Percentiles rank a stretch among this genome's conserved stretches.
These are phyloP conservation scores for Pemphredon lugubris DNA, from an alignment of 2,888 invertebrate species.

Conservation along the genomic window DNA sequence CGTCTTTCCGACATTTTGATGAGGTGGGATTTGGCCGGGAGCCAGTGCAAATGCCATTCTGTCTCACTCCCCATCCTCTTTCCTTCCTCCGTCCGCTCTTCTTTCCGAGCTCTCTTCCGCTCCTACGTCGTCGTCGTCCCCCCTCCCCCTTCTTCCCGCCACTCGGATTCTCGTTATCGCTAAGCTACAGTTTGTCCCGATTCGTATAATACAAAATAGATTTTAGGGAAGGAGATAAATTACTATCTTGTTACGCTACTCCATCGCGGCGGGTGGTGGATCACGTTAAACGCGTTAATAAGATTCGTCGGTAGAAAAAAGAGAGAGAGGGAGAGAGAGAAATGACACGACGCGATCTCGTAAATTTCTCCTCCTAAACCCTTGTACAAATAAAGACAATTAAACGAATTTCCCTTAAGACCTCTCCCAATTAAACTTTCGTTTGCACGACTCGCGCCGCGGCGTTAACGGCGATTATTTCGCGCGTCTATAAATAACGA, in stretches of 20 bases:
- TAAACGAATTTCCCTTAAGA: not conserved
- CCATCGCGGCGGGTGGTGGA: not conserved
- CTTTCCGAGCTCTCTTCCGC: slow-evolving; percentile 31
- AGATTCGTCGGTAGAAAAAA: no score
- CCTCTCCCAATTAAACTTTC: slow-evolving; percentile 9
- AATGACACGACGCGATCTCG: not conserved
- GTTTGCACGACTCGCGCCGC: not conserved
- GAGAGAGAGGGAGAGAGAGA: no score
- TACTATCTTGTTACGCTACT: not conserved
- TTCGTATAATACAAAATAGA: slow-evolving; percentile 47
- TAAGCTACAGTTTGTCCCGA: slow-evolving; percentile 62
- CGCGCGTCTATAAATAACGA: slow-evolving; percentile 36
- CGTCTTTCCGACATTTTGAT: slow-evolving; percentile 75
- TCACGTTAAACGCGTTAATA: no score
- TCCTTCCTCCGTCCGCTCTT: slow-evolving; percentile 15
- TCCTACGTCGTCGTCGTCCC: slow-evolving; percentile 25
- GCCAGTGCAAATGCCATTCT: slow-evolving; percentile 72
- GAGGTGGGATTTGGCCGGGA: slow-evolving; percentile 74
- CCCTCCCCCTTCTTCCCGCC: slow-evolving; percentile 17
- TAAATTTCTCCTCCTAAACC: not conserved
- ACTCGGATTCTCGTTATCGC: slow-evolving; percentile 64
- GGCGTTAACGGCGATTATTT: slow-evolving; percentile 7
- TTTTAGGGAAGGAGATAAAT: slow-evolving; percentile 22
- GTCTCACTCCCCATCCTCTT: slow-evolving; percentile 36
- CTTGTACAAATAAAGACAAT: slow-evolving; percentile 3